phyloP scores from a whole-genome alignment of 1,140 invertebrate species.

The Drosophila orosa region DNA sequence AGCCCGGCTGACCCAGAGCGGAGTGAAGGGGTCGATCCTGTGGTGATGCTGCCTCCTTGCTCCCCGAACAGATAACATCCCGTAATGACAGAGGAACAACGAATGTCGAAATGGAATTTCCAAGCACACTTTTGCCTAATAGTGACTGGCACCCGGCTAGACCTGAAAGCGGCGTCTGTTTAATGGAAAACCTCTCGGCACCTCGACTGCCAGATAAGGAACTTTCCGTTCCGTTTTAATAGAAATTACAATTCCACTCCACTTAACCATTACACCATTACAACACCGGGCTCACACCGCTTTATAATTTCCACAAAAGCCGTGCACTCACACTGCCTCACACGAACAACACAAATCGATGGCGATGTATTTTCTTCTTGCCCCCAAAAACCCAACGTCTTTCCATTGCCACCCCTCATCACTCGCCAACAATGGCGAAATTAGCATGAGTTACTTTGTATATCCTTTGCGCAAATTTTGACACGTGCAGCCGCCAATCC shows the following conservation, averaged over 20 bases:
- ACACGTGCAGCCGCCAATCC: slow-evolving; percentile 59
- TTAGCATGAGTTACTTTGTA: slow-evolving; percentile 77
- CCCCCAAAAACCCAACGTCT: background rate
- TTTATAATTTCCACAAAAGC: slow-evolving; percentile 49
- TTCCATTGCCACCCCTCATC: slow-evolving; percentile 30
- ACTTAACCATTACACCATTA: slow-evolving; percentile 53
- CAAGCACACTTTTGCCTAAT: slow-evolving; percentile 11
- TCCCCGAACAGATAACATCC: slow-evolving; percentile 28
- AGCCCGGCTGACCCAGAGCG: slow-evolving; percentile 18
- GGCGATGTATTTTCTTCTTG: slow-evolving; percentile 7
- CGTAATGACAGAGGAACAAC: slow-evolving; percentile 36
- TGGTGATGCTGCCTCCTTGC: background rate
- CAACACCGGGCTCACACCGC: slow-evolving; percentile 23
- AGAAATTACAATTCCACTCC: slow-evolving; percentile 52
- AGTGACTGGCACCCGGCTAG: slow-evolving; percentile 16
- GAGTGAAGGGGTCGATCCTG: slow-evolving; percentile 15
- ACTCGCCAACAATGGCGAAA: slow-evolving; percentile 62
- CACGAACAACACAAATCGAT: slow-evolving; percentile 38
- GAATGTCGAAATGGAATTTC: slow-evolving; percentile 33
- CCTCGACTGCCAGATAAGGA: slow-evolving; percentile 23
- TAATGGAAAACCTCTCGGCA: slow-evolving; percentile 31
- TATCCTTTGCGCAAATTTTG: slow-evolving; percentile 77
- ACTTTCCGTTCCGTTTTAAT: slow-evolving; percentile 29
- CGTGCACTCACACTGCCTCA: slow-evolving; percentile 11
- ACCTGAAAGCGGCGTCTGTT: slow-evolving; percentile 4